Evolutionary conservation across 2,888 invertebrate species (phyloP), one percentile per base, ranked within the genome.

Genomic region (Heptascelio sp.): DNA sequence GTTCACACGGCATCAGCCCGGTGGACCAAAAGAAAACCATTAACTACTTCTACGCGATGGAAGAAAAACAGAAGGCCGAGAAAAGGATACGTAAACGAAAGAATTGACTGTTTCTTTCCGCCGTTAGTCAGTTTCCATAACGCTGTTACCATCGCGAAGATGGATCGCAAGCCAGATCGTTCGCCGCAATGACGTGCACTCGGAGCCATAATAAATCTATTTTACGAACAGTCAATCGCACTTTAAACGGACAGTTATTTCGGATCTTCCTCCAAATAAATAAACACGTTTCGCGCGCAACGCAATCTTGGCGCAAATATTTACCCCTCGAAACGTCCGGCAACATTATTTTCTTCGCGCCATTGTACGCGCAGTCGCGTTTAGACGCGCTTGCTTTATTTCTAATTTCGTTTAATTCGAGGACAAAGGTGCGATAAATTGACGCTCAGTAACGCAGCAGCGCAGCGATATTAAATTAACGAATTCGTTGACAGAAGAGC

Each of bases 81-180:
- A 77, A 49, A 80, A 70, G 85, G 81, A 82, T 81, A 71, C 70
- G 73, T 70, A 75, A 75, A 81, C 72, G 76, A 78, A 70, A 59
- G 80, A 83, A 82, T 77, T 70, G 82, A 65, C 82, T 60, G 72
- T 77, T 82, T 76, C 79, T 73, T 57, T 60, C 53, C 25, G 59
- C 40, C 75, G 70, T 55, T 68, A 83, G 76, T 81, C 84, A 85
- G 82, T 87, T 87, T 88, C 85, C 85, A 86, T 84, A 87, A 87
- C 81, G 87, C 85, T 85, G 87, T 89, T 89, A 89, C 89, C 89
- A 91, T 89, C 89, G 89, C 88, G 57, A 89, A 91, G 91, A 91
- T 88, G 87, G 88, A 91, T 91, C 88, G 91, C 88, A 87, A 86
- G 83, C 67, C 78, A 72, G 70, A 84, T 80, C 83, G 73, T 83